Conservation (phyloP, 2,113 vertebrate species). For the Eulemur macaco region DNA sequence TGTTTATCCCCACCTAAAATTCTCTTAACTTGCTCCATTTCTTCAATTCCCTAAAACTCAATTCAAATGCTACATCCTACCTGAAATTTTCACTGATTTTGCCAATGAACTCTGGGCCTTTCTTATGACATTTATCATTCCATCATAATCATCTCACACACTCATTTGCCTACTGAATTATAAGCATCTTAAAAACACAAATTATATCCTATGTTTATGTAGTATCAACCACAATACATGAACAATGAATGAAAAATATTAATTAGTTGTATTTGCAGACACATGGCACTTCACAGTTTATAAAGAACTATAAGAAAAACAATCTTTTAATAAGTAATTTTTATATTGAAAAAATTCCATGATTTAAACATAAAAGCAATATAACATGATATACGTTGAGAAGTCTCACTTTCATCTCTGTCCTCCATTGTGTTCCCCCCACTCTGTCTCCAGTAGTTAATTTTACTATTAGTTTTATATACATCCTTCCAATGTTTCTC, state of each 20-base stretch:
- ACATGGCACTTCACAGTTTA: background rate
- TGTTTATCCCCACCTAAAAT: background rate
- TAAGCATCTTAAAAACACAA: background rate
- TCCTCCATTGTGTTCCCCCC: background rate
- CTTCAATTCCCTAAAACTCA: background rate
- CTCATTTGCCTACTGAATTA: background rate
- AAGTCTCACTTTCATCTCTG: background rate
- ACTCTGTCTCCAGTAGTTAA: background rate
- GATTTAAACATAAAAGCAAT: conserved; percentile 8
- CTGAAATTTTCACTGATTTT: background rate
- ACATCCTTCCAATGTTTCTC: background rate
- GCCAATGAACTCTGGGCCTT: background rate
- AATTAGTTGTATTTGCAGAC: background rate
- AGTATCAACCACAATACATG: background rate
- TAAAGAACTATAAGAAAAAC: background rate
- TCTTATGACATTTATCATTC: background rate
- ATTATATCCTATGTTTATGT: background rate
- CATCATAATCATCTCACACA: background rate
- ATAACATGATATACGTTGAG: background rate
- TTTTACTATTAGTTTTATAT: background rate
- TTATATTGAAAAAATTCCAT: background rate
- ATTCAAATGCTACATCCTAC: background rate
- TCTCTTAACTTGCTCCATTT: background rate
- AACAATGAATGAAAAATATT: background rate
- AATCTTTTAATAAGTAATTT: background rate